Conservation (phyloP, 2,113 vertebrate species). For the Hydrochoerus hydrochaeris region DNA sequence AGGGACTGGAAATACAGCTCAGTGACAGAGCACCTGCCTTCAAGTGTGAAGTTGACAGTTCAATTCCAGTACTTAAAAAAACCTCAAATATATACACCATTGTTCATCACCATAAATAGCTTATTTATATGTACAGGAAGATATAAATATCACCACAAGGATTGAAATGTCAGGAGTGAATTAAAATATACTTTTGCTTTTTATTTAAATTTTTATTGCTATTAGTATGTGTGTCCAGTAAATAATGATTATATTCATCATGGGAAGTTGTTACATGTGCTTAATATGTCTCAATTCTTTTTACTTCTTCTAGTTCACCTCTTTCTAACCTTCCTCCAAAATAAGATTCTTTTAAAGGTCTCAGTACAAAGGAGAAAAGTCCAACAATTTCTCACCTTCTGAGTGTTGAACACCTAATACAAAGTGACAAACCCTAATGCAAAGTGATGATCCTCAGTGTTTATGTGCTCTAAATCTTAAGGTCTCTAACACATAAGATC, state of each 20-base stretch:
- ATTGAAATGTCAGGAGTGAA: background rate
- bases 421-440: constrained; percentile 40
- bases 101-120: background rate
- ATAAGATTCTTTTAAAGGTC: constrained; percentile 29
- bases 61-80: too few relatives aligned
- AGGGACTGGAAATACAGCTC: too few relatives aligned
- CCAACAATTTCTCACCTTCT: constrained; percentile 21
- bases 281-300: background rate
- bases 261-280: background rate
- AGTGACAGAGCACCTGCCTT: too few relatives aligned
- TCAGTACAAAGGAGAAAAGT: constrained; percentile 5
- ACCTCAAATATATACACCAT: too few relatives aligned
- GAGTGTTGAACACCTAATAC: background rate
- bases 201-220: background rate
- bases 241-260: background rate
- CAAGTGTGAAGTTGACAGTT: too few relatives aligned
- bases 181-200: background rate
- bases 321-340: background rate
- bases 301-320: background rate
- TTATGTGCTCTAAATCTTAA: background rate
- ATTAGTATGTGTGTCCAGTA: background rate
- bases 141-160: background rate
- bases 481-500: background rate
- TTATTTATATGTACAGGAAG: background rate
- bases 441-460: background rate